These are phyloP conservation scores for Tenualosa thibaudeaui DNA, from an alignment of 2,797 vertebrate genomes.

Conservation along the genomic window DNA sequence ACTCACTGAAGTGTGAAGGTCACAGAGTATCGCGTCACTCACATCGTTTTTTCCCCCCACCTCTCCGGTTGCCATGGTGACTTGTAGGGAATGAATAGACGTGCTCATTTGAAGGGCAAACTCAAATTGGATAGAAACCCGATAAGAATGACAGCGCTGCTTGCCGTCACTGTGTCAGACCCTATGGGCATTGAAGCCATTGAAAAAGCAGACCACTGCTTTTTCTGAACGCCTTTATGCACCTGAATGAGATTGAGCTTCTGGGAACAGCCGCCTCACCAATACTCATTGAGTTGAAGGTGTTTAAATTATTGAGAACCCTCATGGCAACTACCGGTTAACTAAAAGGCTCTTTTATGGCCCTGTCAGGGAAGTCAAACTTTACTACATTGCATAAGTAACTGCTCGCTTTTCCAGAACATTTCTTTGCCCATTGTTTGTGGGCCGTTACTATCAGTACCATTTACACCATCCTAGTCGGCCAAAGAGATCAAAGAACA, in stretches of 20 bases:
- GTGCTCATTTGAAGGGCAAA: conserved; percentile 19
- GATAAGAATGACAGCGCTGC: conserved; percentile 10
- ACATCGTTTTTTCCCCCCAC: background rate
- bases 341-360: background rate
- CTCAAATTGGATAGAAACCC: conserved; percentile 18
- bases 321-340: no score
- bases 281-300: background rate
- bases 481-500: background rate
- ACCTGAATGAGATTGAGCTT: background rate
- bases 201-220: background rate
- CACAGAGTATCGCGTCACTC: background rate
- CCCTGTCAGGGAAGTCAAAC: background rate
- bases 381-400: background rate
- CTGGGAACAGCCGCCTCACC: background rate
- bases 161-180: background rate
- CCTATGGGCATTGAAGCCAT: background rate
- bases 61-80: conserved; percentile 27
- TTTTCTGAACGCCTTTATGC: background rate
- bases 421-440: background rate
- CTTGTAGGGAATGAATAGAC: conserved; percentile 2
- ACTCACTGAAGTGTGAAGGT: conserved; percentile 10
- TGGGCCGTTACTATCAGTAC: background rate
- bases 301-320: background rate
- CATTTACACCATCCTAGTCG: background rate
- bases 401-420: background rate